These are phyloP conservation scores for Campylorhamphus procurvoides DNA, from an alignment of 2,113 vertebrate species.

Conservation along the genomic window DNA sequence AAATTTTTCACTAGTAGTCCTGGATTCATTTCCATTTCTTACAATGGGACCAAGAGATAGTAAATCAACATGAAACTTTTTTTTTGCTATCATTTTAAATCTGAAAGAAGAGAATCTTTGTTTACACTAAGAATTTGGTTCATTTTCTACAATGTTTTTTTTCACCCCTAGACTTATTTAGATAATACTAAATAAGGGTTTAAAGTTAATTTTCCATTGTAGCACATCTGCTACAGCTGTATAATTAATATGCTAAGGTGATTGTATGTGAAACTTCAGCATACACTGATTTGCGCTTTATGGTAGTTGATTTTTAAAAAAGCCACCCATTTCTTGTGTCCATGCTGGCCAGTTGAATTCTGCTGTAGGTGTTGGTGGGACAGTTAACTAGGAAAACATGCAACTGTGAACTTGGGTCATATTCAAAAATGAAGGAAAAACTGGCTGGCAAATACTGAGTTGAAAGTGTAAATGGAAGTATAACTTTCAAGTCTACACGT, in stretches of 20 bases:
- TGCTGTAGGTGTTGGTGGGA: not conserved
- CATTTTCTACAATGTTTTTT: not conserved
- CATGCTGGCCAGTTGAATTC: not conserved
- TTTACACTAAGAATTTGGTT: not conserved
- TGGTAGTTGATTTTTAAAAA: not conserved
- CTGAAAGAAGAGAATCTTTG: not conserved
- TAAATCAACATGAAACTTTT: not conserved
- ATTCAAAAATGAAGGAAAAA: constrained; percentile 55
- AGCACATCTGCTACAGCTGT: not conserved
- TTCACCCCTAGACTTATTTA: not conserved
- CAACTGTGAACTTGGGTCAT: not conserved
- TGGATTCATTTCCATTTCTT: not conserved
- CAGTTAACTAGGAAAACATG: not conserved
- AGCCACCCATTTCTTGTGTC: not conserved
- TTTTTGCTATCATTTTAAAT: not conserved
- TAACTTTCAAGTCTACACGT: constrained; percentile 33
- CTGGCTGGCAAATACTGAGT: constrained; percentile 47
- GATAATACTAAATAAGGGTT: not conserved
- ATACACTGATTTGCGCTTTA: not conserved
- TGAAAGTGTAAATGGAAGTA: constrained; percentile 58
- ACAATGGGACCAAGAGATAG: not conserved
- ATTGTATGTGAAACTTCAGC: not conserved
- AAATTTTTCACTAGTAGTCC: not conserved
- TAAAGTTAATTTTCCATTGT: not conserved
- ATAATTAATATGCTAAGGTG: not conserved